Percentiles rank a stretch among this genome's conserved stretches.
phyloP scores from a whole-genome alignment of 2,888 invertebrate species.

The Lycia hirtaria region DNA sequence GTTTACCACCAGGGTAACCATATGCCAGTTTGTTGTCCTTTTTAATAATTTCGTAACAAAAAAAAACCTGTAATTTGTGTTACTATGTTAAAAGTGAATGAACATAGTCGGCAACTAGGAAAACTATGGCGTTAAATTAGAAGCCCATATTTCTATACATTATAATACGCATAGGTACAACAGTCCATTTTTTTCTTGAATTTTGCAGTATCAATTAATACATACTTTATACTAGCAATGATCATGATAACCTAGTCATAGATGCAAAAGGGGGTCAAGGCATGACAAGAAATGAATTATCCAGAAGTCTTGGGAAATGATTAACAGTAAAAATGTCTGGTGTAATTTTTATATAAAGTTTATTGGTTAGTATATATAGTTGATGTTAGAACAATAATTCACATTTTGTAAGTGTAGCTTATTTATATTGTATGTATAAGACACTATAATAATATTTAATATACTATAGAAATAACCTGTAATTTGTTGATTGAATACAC shows the following conservation, averaged over 20 bases:
- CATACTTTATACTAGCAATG: background rate
- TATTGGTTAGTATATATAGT: conserved; percentile 8
- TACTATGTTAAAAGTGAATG: too few relatives aligned
- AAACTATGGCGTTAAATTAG: too few relatives aligned
- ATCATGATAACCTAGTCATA: conserved; percentile 8
- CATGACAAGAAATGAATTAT: background rate
- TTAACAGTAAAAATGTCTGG: background rate
- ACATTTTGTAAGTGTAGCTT: background rate
- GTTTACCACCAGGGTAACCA: too few relatives aligned
- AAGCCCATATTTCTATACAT: too few relatives aligned
- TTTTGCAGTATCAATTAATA: background rate
- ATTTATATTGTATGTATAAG: conserved; percentile 2
- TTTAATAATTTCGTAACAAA: too few relatives aligned
- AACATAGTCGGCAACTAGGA: too few relatives aligned
- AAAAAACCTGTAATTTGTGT: too few relatives aligned
- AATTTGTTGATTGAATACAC: conserved; percentile 23
- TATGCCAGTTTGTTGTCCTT: too few relatives aligned
- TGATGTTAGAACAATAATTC: conserved; percentile 1
- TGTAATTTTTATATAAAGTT: conserved; percentile 9
- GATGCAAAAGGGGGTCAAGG: conserved; percentile 1
- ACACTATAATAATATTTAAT: background rate
- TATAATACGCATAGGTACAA: too few relatives aligned
- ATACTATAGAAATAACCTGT: background rate
- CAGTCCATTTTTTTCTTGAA: too few relatives aligned
- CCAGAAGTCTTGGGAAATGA: background rate